These are phyloP conservation scores for Mactra quadrangularis DNA, from an alignment of 1,140 invertebrate species.

Conservation along the genomic window DNA sequence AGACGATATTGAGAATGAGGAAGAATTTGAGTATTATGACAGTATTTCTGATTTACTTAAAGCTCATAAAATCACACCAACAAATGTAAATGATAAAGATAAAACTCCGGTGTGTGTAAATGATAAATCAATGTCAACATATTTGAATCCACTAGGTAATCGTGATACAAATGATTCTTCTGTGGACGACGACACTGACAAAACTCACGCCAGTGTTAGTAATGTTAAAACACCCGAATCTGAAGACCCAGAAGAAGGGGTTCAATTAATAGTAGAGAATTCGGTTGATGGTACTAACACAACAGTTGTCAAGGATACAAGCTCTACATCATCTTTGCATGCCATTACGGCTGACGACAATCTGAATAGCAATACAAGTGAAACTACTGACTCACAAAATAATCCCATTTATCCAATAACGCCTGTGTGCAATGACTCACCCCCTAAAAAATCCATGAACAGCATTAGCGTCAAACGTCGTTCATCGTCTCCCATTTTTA, in stretches of 20 bases:
- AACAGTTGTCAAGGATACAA: constrained; percentile 26
- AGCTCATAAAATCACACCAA: constrained; percentile 40
- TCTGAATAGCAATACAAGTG: not conserved
- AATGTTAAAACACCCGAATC: constrained; percentile 22
- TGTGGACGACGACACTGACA: constrained; percentile 18
- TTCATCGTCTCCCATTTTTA: constrained; percentile 36
- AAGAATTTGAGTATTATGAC: constrained; percentile 57
- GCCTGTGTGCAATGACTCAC: constrained; percentile 20
- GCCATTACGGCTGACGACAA: constrained; percentile 1
- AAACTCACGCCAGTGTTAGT: not conserved
- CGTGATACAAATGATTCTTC: constrained; percentile 41
- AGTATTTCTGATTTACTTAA: constrained; percentile 57
- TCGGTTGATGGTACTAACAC: constrained; percentile 33
- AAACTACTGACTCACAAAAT: not conserved
- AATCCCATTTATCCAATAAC: constrained; percentile 19
- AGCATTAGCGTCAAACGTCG: constrained; percentile 41
- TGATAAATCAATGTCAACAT: constrained; percentile 56
- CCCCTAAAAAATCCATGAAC: constrained; percentile 10
- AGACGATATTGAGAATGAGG: constrained; percentile 57
- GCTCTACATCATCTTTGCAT: constrained; percentile 14
- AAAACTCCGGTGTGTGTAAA: constrained; percentile 37
- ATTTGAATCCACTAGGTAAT: constrained; percentile 52
- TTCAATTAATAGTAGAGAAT: constrained; percentile 48
- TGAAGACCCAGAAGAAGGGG: constrained; percentile 13
- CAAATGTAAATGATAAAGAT: constrained; percentile 24